Base-by-base conservation (phyloP, 2,113 vertebrate genomes). In the Scytalopus superciliaris region DNA sequence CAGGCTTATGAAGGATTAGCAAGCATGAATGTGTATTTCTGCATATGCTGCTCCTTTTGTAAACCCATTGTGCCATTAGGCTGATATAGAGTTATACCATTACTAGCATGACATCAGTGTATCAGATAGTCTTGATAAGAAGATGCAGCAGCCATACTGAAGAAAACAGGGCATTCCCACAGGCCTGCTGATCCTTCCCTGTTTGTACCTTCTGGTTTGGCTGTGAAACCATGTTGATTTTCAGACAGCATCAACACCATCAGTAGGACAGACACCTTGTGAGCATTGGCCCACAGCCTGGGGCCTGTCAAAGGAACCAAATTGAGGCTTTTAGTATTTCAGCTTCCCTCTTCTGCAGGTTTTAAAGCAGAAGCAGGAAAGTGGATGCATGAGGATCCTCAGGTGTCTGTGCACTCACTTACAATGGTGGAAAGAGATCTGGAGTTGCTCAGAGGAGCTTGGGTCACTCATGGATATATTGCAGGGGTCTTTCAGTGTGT, bases 1-100 rank as follows among this genome's bases (percentile, higher is more conserved):
- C 78, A 94, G 91, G 89, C 80, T 97, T 93, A 94, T 10, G 76
- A 49, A 90, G 94, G 94, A 96, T 97, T 96, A 96, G 55, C 55
- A 76, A 94, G 57, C 81, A 70, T 89, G 87, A 91, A 79, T 42
- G 81, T 2, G 0, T 91, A 73, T 80, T 96, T 83, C 93, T 87
- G 84, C 37, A 8, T 87, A n/a, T 77, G 77, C 68, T 74, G 91
- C 89, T 95, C 86, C 84, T 77, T 95, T 92, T 87, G 84, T 96
- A 91, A 97, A 92, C 78, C 91, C 87, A 72, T 95, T 92, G 93
- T 94, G 69, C 93, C 56, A 62, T 84, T 69, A 93, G 76, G 49
- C 86, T 87, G 93, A 89, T 79, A 82, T 0, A 49, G 69, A 90
- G 67, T 95, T 93, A 95, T 68, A 64, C 69, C 89, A 74, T 95